phyloP scores from a whole-genome alignment of 2,888 invertebrate genomes.

The Bellardia bayeri region DNA sequence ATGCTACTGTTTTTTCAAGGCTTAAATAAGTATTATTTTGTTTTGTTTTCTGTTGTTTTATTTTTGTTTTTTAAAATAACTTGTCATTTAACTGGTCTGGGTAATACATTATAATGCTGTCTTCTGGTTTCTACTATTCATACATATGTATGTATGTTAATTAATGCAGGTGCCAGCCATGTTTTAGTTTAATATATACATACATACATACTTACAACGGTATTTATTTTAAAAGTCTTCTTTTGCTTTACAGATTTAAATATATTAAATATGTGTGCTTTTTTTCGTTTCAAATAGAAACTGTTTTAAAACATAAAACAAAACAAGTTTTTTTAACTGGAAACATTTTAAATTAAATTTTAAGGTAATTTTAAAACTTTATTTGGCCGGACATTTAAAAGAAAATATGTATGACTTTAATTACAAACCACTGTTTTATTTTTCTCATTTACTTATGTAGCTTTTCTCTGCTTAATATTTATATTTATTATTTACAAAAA shows the following conservation, averaged over 20 bases:
- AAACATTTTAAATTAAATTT: too few species aligned
- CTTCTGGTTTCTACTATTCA: constrained; percentile 46
- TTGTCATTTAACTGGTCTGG: constrained; percentile 51
- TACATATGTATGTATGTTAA: constrained; percentile 52
- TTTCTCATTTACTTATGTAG: too few species aligned
- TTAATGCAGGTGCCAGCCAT: constrained; percentile 63
- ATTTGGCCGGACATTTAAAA: too few species aligned
- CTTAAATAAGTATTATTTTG: not conserved
- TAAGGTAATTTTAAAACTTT: too few species aligned
- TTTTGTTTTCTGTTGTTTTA: not conserved
- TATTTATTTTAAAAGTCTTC: not conserved
- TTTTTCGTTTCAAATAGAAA: too few species aligned
- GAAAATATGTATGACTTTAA: too few species aligned
- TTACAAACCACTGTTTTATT: too few species aligned
- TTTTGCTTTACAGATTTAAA: constrained; percentile 10
- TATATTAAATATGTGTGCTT: not conserved
- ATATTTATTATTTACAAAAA: too few species aligned
- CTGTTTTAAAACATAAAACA: too few species aligned
- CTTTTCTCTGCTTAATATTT: too few species aligned
- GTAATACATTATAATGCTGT: constrained; percentile 35
- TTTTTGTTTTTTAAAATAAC: constrained; percentile 16
- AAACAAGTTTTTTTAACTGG: too few species aligned
- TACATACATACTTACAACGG: too few species aligned
- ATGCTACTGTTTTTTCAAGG: constrained; percentile 15
- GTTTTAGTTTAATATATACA: constrained; percentile 7